A percentile compares a stretch with the other conserved stretches of the same genome.
phyloP scores from a whole-genome alignment of 2,888 invertebrate species.

The Ethmia dodecea region DNA sequence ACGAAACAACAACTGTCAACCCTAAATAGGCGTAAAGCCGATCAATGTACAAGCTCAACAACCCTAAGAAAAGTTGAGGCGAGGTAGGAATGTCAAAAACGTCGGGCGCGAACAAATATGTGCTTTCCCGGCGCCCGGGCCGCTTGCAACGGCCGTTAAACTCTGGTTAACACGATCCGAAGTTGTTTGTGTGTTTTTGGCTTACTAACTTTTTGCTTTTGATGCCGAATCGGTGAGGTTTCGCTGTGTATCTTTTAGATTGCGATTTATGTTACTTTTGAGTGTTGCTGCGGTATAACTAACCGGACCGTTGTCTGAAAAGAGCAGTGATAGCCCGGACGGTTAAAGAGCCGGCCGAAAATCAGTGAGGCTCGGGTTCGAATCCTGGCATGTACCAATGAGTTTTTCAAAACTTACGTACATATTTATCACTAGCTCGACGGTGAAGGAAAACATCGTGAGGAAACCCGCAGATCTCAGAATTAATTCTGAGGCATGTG shows the following conservation, averaged over 20 bases:
- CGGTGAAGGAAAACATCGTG: too few relatives aligned
- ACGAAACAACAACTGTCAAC: slow-evolving; percentile 14
- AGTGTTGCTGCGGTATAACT: neutral
- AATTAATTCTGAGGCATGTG: too few relatives aligned
- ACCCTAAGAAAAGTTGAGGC: slow-evolving; percentile 70
- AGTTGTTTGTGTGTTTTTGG: too few relatives aligned
- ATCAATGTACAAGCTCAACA: slow-evolving; percentile 37
- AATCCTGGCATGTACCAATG: too few relatives aligned
- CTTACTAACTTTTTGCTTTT: neutral
- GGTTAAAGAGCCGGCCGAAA: too few relatives aligned
- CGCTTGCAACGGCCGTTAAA: slow-evolving; percentile 29
- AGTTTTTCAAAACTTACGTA: too few relatives aligned
- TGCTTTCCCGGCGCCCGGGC: slow-evolving; percentile 48
- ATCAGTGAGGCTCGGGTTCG: too few relatives aligned
- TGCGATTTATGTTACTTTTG: neutral
- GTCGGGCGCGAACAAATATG: slow-evolving; percentile 71
- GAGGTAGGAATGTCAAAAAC: slow-evolving; percentile 68
- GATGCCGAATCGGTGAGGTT: neutral
- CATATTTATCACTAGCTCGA: too few relatives aligned
- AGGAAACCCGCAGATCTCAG: too few relatives aligned
- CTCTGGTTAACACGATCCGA: slow-evolving; percentile 11
- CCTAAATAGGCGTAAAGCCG: slow-evolving; percentile 26
- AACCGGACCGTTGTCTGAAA: too few relatives aligned
- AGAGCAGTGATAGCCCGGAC: too few relatives aligned
- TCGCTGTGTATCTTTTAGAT: neutral